Conservation (phyloP, 2,888 invertebrate genomes). For the Chaetoderma sp. region DNA sequence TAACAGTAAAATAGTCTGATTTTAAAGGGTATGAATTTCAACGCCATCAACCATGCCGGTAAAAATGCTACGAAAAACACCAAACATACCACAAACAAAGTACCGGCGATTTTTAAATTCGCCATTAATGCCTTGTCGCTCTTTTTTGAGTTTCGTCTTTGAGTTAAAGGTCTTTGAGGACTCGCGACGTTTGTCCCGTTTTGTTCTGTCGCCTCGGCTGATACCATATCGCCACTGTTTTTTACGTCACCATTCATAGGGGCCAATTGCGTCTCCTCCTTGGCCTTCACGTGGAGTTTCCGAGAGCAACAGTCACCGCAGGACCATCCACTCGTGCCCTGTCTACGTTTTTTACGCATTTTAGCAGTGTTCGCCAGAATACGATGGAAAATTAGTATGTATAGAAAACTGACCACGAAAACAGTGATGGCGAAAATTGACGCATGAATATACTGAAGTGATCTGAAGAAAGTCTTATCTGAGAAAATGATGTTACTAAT, state of each 20-base stretch:
- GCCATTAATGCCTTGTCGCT: background rate
- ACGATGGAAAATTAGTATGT: slow-evolving; percentile 57
- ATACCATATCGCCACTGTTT: background rate
- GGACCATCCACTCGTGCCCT: background rate
- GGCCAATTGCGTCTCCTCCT: background rate
- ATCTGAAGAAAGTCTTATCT: slow-evolving; percentile 43
- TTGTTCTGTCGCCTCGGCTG: background rate
- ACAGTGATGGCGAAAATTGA: slow-evolving; percentile 61
- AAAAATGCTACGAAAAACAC: slow-evolving; percentile 9
- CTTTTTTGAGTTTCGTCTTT: background rate
- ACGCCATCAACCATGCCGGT: slow-evolving; percentile 6
- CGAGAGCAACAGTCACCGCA: background rate
- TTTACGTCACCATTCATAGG: slow-evolving; percentile 6
- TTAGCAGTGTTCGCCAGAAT: slow-evolving; percentile 35
- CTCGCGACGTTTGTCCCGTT: background rate
- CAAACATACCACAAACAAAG: slow-evolving; percentile 1
- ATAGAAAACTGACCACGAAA: slow-evolving; percentile 62
- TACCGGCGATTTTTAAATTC: slow-evolving; percentile 9
- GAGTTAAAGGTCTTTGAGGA: background rate
- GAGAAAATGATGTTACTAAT: slow-evolving; percentile 47
- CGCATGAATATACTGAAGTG: slow-evolving; percentile 58
- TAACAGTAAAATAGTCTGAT: slow-evolving; percentile 28
- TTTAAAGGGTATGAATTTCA: background rate
- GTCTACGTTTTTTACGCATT: background rate
- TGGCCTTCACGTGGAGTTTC: background rate